Evolutionary conservation across 2,888 invertebrate species (phyloP), one percentile per base, ranked within the genome.

Genomic region (Patella pellucida): DNA sequence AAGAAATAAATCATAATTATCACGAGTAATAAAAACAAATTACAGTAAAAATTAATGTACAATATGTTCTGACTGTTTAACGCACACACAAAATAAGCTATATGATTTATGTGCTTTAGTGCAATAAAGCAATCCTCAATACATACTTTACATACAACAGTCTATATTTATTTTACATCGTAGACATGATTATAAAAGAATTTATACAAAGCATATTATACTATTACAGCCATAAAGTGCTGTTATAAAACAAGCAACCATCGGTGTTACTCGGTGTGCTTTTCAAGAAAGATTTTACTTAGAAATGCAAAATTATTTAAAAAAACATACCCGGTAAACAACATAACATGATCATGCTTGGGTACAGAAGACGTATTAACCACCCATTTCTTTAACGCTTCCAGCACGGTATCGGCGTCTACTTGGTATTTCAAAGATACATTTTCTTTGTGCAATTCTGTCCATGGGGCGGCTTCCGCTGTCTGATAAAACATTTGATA

Each of bases 241-340:
- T 41, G 7, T 41, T 41, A 41, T 41, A 9, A 7, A 41, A 41
- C 5, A 41, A 41, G 41, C 41, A 7, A 41, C 41, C 41, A 41
- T 9, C 41, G 9, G 9, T 41, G 41, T 41, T 41, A 41, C 41
- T 41, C 41, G 41, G 41, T 41, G 41, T 41, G 4, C 41, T 41
- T 41, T 41, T 41, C 9, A 41, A 41, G 41, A 41, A 9, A 41
- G 41, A 41, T 41, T 41, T 41, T 7, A 41, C 7, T 41, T 41
- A 41, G 41, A 41, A 41, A 41, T 41, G 41, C 9, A 41, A 41
- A 41, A 41, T 41, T 41, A 41, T 7, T 9, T 0, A 41, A 9
- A 27, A 41, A 41, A 41, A 67, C 69, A 75, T 78, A 86, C 85
- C 83, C 84, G 16, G 84, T 84, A 71, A 87, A 86, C 3, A 87